Evolutionary conservation across 2,888 invertebrate genomes (phyloP), one percentile per base, ranked within the genome.

Genomic region (Watsonalla binaria): DNA sequence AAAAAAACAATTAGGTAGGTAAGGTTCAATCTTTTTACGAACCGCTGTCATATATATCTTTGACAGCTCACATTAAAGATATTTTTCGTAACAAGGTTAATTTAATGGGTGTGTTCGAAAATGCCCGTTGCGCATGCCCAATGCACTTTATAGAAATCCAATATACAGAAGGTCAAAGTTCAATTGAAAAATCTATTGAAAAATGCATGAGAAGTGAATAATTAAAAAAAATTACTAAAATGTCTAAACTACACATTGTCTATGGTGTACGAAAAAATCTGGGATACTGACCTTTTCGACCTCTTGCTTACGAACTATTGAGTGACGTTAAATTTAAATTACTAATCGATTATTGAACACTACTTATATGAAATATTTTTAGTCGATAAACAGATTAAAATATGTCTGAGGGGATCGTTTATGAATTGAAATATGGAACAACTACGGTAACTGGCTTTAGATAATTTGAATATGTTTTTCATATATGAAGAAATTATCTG

Each of bases 311-410:
- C 7, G 37, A 49, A 46, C 46, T 46, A 11, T 42, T 42, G 6
- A 15, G 46, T 15, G 8, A 8, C 13, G 7, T 14, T 37, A 37
- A 49, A 34, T 8, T 14, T 35, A 35, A 14, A 35, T 35, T 14
- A 2, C 24, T 24, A 37, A 24, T 37, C 14, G 13, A 37, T 48
- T 37, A 53, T 50, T 58, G 45, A 68, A 54, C 84, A 87, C 90
- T 90, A 90, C 68, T 86, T 90, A 58, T 90, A 90, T 1, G 87
- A 85, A 59, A 90, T 90, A 70, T 89, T 90, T 78, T 90, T 89
- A 0, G 89, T 89, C 33, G 90, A 90, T 61, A 90, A 88, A 72
- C 84, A 77, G 54, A 89, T 89, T 6, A 87, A 61, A 68, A 87
- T 84, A 52, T 88, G 85, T 42, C 82, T 72, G 50, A 78, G 62